A percentile compares a stretch with the other conserved stretches of the same genome.
phyloP scores from a whole-genome alignment of 2,113 vertebrate genomes.

The Lucifuga dentata region DNA sequence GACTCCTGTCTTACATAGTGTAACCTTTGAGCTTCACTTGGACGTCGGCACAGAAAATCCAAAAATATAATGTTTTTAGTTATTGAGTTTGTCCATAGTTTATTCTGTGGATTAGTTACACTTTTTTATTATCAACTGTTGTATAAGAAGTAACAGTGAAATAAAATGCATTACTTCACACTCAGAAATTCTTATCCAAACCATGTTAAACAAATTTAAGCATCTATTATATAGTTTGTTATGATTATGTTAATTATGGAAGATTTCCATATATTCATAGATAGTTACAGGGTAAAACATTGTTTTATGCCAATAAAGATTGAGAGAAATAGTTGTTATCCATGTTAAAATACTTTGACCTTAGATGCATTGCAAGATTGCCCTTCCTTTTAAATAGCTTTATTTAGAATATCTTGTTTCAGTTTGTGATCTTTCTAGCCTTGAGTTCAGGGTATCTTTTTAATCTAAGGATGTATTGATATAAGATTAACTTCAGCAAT shows the following conservation, averaged over 20 bases:
- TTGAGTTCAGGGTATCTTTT: slow-evolving; percentile 28
- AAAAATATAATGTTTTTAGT: slow-evolving; percentile 36
- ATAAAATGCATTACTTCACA: too few species aligned
- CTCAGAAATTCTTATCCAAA: too few species aligned
- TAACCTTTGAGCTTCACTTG: slow-evolving; percentile 34
- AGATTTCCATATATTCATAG: too few species aligned
- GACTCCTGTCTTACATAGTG: slow-evolving; percentile 34
- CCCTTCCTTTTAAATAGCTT: too few species aligned
- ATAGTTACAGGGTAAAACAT: background rate
- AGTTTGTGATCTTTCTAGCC: slow-evolving; percentile 24
- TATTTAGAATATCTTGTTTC: background rate
- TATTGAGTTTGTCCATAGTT: background rate
- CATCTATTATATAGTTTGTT: too few species aligned
- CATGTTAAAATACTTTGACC: background rate
- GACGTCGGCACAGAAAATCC: slow-evolving; percentile 19
- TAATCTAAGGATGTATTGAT: slow-evolving; percentile 34
- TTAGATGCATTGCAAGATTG: too few species aligned
- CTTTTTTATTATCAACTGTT: background rate
- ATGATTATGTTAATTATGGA: too few species aligned
- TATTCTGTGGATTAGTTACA: background rate
- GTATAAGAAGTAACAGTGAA: too few species aligned
- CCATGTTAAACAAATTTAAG: too few species aligned
- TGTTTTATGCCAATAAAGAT: background rate
- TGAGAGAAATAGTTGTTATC: too few species aligned
- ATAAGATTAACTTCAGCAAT: slow-evolving; percentile 53